Evolutionary conservation across 2,797 vertebrate species (phyloP), one percentile per base, ranked within the genome.

Genomic region (Tenualosa ilisha): DNA sequence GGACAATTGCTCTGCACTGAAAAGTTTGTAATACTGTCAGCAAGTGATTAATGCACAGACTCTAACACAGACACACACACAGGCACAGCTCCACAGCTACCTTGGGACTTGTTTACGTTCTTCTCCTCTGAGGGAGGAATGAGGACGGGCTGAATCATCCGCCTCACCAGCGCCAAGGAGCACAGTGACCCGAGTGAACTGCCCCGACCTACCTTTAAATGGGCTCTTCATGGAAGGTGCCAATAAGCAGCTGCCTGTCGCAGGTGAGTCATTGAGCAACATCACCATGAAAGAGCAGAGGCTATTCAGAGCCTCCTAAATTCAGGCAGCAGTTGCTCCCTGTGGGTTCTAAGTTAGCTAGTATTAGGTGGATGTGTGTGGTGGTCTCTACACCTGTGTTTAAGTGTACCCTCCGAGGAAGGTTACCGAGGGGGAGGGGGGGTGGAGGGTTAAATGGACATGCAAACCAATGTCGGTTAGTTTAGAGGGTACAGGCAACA

Each of bases 171-270:
- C 37, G 22, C 37, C 20, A 0, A 22, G 72, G 72, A 79, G 72
- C 72, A 22, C 15, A 17, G 37, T 79, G 72, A 81, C 81, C 65
- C 50, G 65, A 40, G 61, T 61, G 9, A 65, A 53, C 8, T 20
- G 68, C 61, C 22, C 46, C 8, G 61, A 83, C 61, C 63, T 51
- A 43, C 51, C 59, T 40, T 81, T 68, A 85, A 82, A 82, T 75
- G 15, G 82, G 81, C 13, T 75, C 53, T 82, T 24, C 56, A 22
- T 53, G 40, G 40, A 26, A 1, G 31, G 43, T 46, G 5, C 37
- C 26, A 40, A 15, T 26, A 40, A 6, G 7, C 40, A 79, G 40
- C 75, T 91, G 95, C 88, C 40, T 79, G 17, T 20, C 13, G 72
- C 26, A 6, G 40, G 72, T 43, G 72, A 43, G 17, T 43, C 72